Conservation (phyloP, 2,113 vertebrate species). For the Fulmarus glacialis region DNA sequence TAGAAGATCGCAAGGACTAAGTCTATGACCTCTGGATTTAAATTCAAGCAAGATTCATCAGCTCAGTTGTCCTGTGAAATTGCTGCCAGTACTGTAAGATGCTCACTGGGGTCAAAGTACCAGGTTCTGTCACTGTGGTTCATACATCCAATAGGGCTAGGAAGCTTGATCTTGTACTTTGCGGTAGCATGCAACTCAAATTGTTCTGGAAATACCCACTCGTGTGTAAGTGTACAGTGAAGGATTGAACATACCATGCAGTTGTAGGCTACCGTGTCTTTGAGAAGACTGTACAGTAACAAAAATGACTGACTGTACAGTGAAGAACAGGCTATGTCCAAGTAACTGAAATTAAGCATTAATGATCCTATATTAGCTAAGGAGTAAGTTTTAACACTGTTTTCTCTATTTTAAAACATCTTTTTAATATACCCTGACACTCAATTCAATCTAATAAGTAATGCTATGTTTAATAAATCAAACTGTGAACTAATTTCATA, state of each 20-base stretch:
- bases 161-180: background rate
- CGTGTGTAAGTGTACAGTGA: background rate
- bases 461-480: background rate
- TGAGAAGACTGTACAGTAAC: background rate
- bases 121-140: background rate
- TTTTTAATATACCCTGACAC: background rate
- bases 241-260: fast-evolving
- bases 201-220: background rate
- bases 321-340: background rate
- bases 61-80: background rate
- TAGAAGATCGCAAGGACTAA: background rate
- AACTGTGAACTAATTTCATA: background rate
- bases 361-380: background rate
- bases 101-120: background rate
- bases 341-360: background rate
- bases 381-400: background rate
- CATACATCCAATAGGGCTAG: background rate
- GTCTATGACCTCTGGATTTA: background rate
- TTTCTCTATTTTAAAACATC: background rate
- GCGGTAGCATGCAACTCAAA: background rate
- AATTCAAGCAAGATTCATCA: background rate
- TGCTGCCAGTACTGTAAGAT: background rate
- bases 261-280: fast-evolving
- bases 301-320: background rate
- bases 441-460: background rate